A percentile compares a stretch with the other conserved stretches of the same genome.
Evolutionary conservation across 2,113 vertebrate genomes (phyloP).

Genomic region (Ochotona curzoniae): DNA sequence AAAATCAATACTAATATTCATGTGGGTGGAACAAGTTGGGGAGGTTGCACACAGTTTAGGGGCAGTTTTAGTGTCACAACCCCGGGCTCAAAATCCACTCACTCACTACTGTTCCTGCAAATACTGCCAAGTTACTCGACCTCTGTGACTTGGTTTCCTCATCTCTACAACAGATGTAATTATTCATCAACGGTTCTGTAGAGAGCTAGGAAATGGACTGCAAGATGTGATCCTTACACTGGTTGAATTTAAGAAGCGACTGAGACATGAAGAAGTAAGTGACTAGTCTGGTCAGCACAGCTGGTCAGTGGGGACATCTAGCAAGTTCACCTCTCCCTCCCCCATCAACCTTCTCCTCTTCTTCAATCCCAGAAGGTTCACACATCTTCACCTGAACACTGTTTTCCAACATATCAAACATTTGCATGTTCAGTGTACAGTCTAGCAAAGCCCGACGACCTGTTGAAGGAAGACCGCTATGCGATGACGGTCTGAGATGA

Average conservation of each 20-base stretch:
- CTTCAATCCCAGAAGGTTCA: too few species aligned
- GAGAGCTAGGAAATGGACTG: not conserved
- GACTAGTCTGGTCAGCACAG: not conserved
- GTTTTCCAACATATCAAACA: too few species aligned
- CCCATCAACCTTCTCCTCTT: too few species aligned
- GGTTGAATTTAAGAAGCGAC: not conserved
- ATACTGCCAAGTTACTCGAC: not conserved
- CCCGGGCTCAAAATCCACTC: not conserved
- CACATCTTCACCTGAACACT: too few species aligned
- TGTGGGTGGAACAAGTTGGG: not conserved
- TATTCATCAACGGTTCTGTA: not conserved
- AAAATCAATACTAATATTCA: too few species aligned
- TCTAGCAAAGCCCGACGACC: too few species aligned
- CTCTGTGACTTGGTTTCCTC: not conserved
- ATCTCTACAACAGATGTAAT: not conserved
- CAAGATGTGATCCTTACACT: not conserved
- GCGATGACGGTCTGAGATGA: too few species aligned
- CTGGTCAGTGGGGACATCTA: accelerated
- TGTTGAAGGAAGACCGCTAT: too few species aligned
- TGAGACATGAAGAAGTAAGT: not conserved
- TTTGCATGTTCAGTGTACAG: too few species aligned
- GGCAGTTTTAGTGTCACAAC: not conserved
- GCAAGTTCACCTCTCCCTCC: too few species aligned
- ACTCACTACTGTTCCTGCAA: not conserved
- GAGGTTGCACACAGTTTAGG: not conserved